phyloP scores from a whole-genome alignment of 37 sponge, comb jelly and placozoan genomes.

The Bolinopsis microptera region DNA sequence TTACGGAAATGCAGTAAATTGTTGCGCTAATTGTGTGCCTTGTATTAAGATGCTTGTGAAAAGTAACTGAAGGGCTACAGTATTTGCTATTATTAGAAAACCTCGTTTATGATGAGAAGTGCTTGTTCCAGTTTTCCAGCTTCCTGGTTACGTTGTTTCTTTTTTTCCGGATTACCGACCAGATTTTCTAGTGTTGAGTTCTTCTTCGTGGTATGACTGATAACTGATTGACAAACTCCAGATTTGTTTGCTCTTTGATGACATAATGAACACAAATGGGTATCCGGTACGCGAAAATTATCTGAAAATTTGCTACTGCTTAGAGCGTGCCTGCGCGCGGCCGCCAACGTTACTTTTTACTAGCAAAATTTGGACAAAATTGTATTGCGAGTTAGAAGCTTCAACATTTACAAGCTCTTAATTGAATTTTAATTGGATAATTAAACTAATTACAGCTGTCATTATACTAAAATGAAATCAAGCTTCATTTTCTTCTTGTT shows the following conservation, averaged over 20 bases:
- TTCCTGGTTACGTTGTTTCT: background rate
- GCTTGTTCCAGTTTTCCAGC: background rate
- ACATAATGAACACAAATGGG: background rate
- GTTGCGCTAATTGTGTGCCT: background rate
- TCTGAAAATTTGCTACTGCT: no score
- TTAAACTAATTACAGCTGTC: background rate
- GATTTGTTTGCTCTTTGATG: background rate
- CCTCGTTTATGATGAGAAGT: background rate
- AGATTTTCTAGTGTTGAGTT: background rate
- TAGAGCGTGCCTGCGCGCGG: background rate
- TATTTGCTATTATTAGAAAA: background rate
- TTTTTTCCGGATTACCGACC: background rate
- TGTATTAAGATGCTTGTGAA: background rate
- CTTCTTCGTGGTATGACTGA: background rate
- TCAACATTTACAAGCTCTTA: background rate
- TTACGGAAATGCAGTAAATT: background rate
- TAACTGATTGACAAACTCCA: background rate
- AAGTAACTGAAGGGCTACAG: background rate
- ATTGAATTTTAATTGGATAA: background rate
- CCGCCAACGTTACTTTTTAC: background rate
- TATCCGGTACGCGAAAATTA: background rate
- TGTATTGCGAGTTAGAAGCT: background rate
- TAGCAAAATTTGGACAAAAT: background rate
- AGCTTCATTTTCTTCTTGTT: background rate
- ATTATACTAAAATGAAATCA: background rate